A percentile compares a stretch with the other conserved stretches of the same genome.
These are phyloP conservation scores for Semnornis frantzii DNA, from an alignment of 2,113 vertebrate species.

Conservation along the genomic window DNA sequence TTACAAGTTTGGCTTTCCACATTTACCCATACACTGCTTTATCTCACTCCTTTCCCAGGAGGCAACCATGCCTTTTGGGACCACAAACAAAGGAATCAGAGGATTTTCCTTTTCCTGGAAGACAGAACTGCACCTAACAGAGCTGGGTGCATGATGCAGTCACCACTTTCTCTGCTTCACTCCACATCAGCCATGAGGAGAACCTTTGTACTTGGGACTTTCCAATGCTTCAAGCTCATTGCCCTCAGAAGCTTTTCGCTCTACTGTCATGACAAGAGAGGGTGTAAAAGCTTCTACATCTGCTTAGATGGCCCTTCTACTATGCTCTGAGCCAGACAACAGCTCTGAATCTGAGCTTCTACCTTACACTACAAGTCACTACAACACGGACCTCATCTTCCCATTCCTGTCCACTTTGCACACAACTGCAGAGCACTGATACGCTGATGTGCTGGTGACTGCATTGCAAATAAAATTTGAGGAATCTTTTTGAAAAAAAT, in stretches of 20 bases:
- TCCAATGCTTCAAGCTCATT: background rate
- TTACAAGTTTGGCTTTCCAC: background rate
- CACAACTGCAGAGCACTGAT: background rate
- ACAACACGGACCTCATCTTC: background rate
- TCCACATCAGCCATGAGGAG: background rate
- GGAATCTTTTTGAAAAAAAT: background rate
- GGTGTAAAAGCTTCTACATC: background rate
- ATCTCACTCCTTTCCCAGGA: background rate
- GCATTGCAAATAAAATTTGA: background rate
- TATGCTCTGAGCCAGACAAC: fast-evolving
- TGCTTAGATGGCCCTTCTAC: background rate
- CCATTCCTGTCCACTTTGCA: background rate
- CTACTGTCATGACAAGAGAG: background rate
- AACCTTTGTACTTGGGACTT: fast-evolving
- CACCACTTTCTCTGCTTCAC: background rate
- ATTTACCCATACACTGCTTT: background rate
- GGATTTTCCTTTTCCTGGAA: background rate
- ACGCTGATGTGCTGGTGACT: fast-evolving
- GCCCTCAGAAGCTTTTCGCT: background rate
- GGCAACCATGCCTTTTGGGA: background rate
- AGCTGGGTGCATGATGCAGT: background rate
- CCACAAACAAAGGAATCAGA: background rate
- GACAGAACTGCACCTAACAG: fast-evolving
- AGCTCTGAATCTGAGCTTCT: background rate
- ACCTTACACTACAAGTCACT: background rate